Evolutionary conservation across 2,113 vertebrate genomes (phyloP), one percentile per base, ranked within the genome.

Genomic region (Oryzias woworae): DNA sequence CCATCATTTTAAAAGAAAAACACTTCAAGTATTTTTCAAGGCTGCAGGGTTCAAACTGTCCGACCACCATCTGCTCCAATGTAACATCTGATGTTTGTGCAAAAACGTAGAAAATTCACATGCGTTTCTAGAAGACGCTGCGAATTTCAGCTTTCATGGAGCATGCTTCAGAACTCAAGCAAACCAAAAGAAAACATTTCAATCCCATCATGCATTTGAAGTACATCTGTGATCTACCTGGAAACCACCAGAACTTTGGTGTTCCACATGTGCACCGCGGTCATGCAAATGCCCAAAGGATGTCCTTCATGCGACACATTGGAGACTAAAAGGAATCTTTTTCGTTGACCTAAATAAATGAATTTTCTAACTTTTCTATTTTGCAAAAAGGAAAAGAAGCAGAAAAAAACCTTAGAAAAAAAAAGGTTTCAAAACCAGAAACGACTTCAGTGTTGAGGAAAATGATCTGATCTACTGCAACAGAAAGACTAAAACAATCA

Each of bases 1-100:
- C 50, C 66, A 57, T 73, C 69, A 64, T 59, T 63, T 61, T 68
- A 63, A 71, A 75, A 75, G 54, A 70, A 41, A 87, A 71, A 85
- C 76, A 72, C 87, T 90, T 90, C 86, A 92, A 91, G 89, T 89
- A 88, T 87, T 85, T 53, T 66, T 79, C 49, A 56, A 28, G 7
- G 47, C 58, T 43, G 54, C 69, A 28, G 26, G 26, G 26, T 28
- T 28, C 26, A 6, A 28, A 28, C 2, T 4, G 5, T 28, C 26
- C 26, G 20, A 20, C 20, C 20, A 20, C 20, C 20, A 5, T 36
- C 31, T 36, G 31, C 31, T 36, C 36, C 36, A 36, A 12, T 12
- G 60, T 5, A 28, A 57, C 28, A 42, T 58, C 63, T 57, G 42
- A 62, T 56, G 43, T 49, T 56, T 77, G 83, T 85, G 80, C 71